These are phyloP conservation scores for Apoderus coryli DNA, from an alignment of 2,888 invertebrate species.

Conservation along the genomic window DNA sequence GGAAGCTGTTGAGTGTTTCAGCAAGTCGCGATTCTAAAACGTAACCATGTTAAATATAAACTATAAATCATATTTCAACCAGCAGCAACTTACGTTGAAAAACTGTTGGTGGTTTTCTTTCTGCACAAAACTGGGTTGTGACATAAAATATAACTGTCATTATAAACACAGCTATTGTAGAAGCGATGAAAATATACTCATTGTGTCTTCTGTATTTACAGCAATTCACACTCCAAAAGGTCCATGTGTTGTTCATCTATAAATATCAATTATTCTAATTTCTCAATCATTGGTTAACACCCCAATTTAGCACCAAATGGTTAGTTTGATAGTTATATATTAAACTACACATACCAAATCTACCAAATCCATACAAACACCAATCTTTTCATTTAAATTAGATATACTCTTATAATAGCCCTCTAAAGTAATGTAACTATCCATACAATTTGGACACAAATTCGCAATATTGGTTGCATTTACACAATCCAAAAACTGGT, in stretches of 20 bases:
- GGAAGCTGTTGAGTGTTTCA: too few species aligned
- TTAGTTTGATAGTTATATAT: too few species aligned
- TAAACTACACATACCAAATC: too few species aligned
- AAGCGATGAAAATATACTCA: slow-evolving; percentile 41
- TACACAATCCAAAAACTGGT: slow-evolving; percentile 36
- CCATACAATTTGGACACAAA: slow-evolving; percentile 41
- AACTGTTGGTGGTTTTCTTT: slow-evolving; percentile 26
- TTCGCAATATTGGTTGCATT: slow-evolving; percentile 26
- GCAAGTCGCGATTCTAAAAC: too few species aligned
- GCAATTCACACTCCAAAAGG: slow-evolving; percentile 48
- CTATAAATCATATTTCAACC: too few species aligned
- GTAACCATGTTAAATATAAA: too few species aligned
- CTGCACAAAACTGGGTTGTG: slow-evolving; percentile 34
- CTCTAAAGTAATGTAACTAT: slow-evolving; percentile 39
- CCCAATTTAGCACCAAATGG: too few species aligned
- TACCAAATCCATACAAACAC: slow-evolving; percentile 52
- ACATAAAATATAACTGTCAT: slow-evolving; percentile 44
- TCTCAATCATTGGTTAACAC: too few species aligned
- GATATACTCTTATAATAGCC: slow-evolving; percentile 42
- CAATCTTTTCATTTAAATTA: slow-evolving; percentile 41
- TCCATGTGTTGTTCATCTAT: slow-evolving; percentile 51
- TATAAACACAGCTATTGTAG: slow-evolving; percentile 36
- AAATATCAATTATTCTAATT: too few species aligned
- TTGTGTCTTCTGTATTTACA: slow-evolving; percentile 40
- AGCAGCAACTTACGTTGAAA: slow-evolving; percentile 30